Conservation (phyloP, 2,888 invertebrate species). For the Tillus elongatus region DNA sequence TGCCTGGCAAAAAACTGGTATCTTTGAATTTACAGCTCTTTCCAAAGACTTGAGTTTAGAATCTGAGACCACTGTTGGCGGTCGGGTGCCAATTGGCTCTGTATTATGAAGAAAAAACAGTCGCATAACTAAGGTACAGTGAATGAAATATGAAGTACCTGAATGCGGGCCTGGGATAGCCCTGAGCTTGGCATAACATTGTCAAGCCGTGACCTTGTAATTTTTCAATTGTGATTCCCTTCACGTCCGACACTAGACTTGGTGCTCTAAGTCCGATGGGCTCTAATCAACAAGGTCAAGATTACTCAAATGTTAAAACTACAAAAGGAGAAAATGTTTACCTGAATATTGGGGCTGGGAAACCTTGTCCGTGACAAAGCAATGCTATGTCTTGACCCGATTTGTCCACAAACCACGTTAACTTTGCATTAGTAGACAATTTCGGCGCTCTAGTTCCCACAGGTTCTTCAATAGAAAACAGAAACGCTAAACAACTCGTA, state of each 20-base stretch:
- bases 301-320: too few species aligned
- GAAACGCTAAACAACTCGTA: too few species aligned
- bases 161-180: conserved; percentile 49
- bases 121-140: too few species aligned
- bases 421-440: conserved; percentile 31
- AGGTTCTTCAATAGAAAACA: conserved; percentile 30
- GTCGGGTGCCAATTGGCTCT: conserved; percentile 42
- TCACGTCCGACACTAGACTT: conserved; percentile 31
- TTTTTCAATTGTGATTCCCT: conserved; percentile 33
- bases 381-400: conserved; percentile 33
- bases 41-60: conserved; percentile 28
- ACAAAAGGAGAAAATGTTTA: conserved; percentile 28
- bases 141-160: conserved; percentile 39
- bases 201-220: conserved; percentile 32
- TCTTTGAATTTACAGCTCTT: conserved; percentile 23
- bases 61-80: conserved; percentile 40
- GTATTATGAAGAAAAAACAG: conserved; percentile 32
- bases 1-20: conserved; percentile 45
- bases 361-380: conserved; percentile 50
- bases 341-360: conserved; percentile 50
- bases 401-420: conserved; percentile 30
- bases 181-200: conserved; percentile 49
- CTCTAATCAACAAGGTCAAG: conserved; percentile 30
- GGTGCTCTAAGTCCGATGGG: conserved; percentile 34
- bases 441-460: conserved; percentile 36